phyloP scores from a whole-genome alignment of 2,113 vertebrate species.

The Channa argus region DNA sequence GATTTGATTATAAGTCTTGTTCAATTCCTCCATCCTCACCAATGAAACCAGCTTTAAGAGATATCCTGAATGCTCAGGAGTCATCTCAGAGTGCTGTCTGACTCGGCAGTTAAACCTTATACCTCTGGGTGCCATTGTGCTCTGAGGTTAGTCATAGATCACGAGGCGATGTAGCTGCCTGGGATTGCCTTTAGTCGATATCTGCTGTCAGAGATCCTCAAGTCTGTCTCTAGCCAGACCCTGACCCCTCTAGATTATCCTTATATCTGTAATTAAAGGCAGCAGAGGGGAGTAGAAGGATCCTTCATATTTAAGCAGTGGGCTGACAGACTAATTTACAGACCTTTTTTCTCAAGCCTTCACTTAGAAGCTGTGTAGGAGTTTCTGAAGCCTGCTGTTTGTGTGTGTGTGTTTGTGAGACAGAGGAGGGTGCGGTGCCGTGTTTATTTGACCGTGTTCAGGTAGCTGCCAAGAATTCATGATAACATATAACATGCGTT shows the following conservation, averaged over 20 bases:
- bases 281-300: slow-evolving; percentile 16
- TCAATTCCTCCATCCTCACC: slow-evolving; percentile 30
- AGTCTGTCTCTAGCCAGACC: slow-evolving; percentile 22
- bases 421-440: too few species aligned
- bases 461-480: slow-evolving; percentile 7
- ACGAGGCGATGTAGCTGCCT: slow-evolving; percentile 22
- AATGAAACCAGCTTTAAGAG: slow-evolving; percentile 22
- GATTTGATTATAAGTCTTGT: slow-evolving; percentile 49
- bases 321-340: slow-evolving; percentile 9
- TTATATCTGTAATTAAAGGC: slow-evolving; percentile 72
- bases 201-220: slow-evolving; percentile 42
- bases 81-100: slow-evolving; percentile 6
- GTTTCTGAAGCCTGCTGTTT: background rate
- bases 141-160: slow-evolving; percentile 54
- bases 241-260: slow-evolving; percentile 51
- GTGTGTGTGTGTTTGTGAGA: background rate
- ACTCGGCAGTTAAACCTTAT: slow-evolving; percentile 36
- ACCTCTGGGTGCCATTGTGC: slow-evolving; percentile 55
- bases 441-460: background rate
- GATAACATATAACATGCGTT: slow-evolving; percentile 13
- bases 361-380: slow-evolving; percentile 33
- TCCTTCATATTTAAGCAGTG: slow-evolving; percentile 26
- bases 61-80: slow-evolving; percentile 20
- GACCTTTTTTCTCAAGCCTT: slow-evolving; percentile 27
- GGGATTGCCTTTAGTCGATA: slow-evolving; percentile 54